Percentiles rank a stretch among this genome's conserved stretches.
Conservation (phyloP, 2,888 invertebrate genomes). For the Melitaea athalia region DNA sequence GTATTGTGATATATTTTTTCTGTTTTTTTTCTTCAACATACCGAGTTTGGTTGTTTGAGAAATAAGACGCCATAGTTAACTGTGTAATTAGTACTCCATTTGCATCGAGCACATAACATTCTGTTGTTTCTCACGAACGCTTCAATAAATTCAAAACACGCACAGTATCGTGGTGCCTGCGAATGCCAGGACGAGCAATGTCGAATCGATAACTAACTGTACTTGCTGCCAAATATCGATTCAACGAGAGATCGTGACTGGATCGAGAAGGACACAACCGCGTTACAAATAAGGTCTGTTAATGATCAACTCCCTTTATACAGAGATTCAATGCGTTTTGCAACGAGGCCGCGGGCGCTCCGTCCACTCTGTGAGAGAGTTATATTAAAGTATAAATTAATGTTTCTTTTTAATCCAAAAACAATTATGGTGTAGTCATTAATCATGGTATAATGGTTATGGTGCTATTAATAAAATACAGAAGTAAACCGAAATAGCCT, state of each 20-base stretch:
- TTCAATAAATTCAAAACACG: constrained; percentile 68
- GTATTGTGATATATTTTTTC: too few species aligned
- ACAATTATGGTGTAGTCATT: too few species aligned
- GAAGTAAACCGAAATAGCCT: too few species aligned
- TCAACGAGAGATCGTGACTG: constrained; percentile 49
- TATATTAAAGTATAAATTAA: neutral
- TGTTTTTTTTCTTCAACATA: too few species aligned
- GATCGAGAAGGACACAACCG: constrained; percentile 50
- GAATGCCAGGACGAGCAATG: constrained; percentile 72
- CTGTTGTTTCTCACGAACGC: constrained; percentile 67
- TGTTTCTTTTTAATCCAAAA: too few species aligned
- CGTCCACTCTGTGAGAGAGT: neutral
- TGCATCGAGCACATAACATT: constrained; percentile 59
- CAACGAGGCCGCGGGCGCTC: constrained; percentile 24
- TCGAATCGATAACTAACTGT: constrained; percentile 79
- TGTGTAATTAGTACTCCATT: constrained; percentile 28
- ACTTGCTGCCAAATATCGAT: constrained; percentile 68
- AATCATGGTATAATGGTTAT: too few species aligned
- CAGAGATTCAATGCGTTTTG: constrained; percentile 16
- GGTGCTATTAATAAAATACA: too few species aligned
- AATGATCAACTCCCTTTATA: constrained; percentile 31
- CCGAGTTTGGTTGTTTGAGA: neutral
- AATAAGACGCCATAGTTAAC: constrained; percentile 8
- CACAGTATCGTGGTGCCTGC: constrained; percentile 50
- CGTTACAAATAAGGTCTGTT: constrained; percentile 43